Base-by-base conservation (phyloP, 1,140 invertebrate genomes). In the Acromyrmex charruanus region DNA sequence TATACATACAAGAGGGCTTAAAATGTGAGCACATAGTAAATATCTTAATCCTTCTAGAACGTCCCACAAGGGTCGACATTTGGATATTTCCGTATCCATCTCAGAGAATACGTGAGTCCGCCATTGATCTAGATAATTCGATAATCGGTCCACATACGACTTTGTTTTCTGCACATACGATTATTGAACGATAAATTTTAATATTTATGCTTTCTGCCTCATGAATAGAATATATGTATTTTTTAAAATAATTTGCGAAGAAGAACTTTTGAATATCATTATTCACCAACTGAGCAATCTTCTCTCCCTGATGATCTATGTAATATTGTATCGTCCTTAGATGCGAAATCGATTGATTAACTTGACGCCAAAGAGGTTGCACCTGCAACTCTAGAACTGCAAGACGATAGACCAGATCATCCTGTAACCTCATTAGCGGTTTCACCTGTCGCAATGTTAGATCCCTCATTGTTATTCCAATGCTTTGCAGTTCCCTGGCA, bases 321-420 rank as follows among this genome's bases (percentile, higher is more conserved):
- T 97, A 97, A 91, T 96, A 97, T 91, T 98, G 97, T 49, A 97
- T 97, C 4, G 96, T 97, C 88, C 97, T 97, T 21, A 98, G 95
- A 92, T 97, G 97, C 58, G 96, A 96, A 3, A 98, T 94, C 0
- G 97, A 97, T 85, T 97, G 97, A 92, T 98, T 97, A 18, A 97
- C 96, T 93, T 97, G 96, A 69, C 95, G 95, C 87, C 96, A 96
- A 61, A 97, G 95, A 5, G 97, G 97, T 86, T 96, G 95, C 77
- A 97, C 90, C 88, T 98, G 96, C 21, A 98, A 94, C 87, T 98
- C 97, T 25, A 98, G 91, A 21, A 97, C 96, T 0, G 97, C 97
- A 86, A 98, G 92, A 92, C 97, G 97, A 93, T 97, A 98, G 0
- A 98, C 95, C 63, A 98, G 95, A 66, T 97, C 96, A 63, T 97